phyloP scores from a whole-genome alignment of 2,888 invertebrate genomes.

The Hesperia comma region DNA sequence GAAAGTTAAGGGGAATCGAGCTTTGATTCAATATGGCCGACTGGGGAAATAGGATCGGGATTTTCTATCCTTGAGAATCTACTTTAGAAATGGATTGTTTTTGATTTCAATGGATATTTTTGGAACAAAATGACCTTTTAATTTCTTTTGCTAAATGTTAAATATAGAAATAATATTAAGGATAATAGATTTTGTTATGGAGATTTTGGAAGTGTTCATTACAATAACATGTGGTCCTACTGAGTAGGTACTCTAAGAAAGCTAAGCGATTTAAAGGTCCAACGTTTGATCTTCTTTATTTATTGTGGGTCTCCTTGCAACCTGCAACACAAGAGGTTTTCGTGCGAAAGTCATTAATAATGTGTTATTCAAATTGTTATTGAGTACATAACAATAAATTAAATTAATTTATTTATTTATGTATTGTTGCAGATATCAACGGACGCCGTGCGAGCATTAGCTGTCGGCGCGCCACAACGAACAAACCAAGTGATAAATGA shows the following conservation, averaged over 20 bases:
- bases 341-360: too few relatives aligned
- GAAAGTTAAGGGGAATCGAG: slow-evolving; percentile 43
- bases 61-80: slow-evolving; percentile 16
- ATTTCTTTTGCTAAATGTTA: neutral
- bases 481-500: slow-evolving; percentile 72
- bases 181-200: too few relatives aligned
- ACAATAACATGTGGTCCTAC: too few relatives aligned
- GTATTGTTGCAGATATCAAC: slow-evolving; percentile 74
- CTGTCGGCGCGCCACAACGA: slow-evolving; percentile 76
- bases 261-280: too few relatives aligned
- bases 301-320: neutral
- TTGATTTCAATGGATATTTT: neutral
- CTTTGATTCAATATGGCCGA: slow-evolving; percentile 35
- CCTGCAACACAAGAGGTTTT: too few relatives aligned
- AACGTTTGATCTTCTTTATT: neutral
- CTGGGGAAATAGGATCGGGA: slow-evolving; percentile 33
- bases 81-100: slow-evolving; percentile 7
- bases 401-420: neutral
- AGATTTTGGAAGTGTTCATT: too few relatives aligned
- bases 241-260: too few relatives aligned
- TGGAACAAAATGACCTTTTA: neutral
- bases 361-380: too few relatives aligned
- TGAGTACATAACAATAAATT: too few relatives aligned
- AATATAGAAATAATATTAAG: too few relatives aligned
- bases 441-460: slow-evolving; percentile 77